Base-by-base conservation (phyloP, 2,888 invertebrate species). In the Argyresthia albistria region DNA sequence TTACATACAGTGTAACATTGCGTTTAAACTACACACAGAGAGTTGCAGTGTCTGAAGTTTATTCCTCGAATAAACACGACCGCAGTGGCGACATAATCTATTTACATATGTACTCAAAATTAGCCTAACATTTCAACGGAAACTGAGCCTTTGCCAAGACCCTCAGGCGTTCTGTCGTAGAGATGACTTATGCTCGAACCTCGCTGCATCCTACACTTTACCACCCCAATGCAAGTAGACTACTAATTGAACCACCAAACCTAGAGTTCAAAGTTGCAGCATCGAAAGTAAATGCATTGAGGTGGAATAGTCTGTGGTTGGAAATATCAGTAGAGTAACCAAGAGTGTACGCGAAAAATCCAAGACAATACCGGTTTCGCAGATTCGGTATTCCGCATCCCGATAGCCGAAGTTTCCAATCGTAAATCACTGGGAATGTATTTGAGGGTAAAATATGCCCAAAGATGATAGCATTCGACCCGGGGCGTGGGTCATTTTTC, bases 371-470 rank as follows among this genome's bases (percentile, higher is more conserved):
- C 46, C 46, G n/a, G 25, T n/a, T 3, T 9, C 25, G 25, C 46
- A 35, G 46, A 46, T 46, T 46, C 14, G 12, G 12, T 35, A 9
- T n/a, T 15, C 10, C 35, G 35, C 54, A 47, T 43, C 47, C 37
- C 47, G 47, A 54, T 53, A 45, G 46, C 35, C 39, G 46, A 50
- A 50, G 50, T 46, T 43, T 43, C 8, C 25, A 10, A 14, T 50
- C 53, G 50, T 53, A 53, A 53, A 53, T 53, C 53, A 54, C 35
- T 4, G 37, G 39, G 43, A 54, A 51, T 47, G 54, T 54, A 51
- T 51, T 51, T 54, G 54, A 51, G 47, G 46, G 51, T 54, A 54
- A 54, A 54, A 54, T 54, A 54, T 54, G 51, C 36, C 47, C n/a
- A 39, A n/a, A 39, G n/a, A 39, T 39, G 39, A 39, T 39, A 39